Evolutionary conservation across 2,113 vertebrate genomes (phyloP), one percentile per base, ranked within the genome.

Genomic region (Oplegnathus fasciatus): DNA sequence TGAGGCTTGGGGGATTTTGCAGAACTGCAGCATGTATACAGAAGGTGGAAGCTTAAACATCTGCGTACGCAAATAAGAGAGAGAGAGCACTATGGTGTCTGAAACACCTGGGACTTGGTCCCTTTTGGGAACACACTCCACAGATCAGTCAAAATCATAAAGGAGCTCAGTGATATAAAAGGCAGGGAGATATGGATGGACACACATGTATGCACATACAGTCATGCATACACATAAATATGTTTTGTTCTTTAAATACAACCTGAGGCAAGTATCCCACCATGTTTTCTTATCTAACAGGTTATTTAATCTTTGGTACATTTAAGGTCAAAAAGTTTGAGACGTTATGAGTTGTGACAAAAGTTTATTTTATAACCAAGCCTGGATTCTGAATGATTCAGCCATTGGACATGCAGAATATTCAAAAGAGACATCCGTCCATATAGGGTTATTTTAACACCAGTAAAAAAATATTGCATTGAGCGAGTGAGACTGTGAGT

Each of bases 61-160:
- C 93, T 94, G 93, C 73, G 84, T 90, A 95, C 34, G 93, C 91
- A 95, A 95, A 95, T 94, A 70, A 86, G 68, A 71, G n/a, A 8
- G 80, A 92, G 79, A 91, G 50, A 52, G 55, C 60, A 44, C 50
- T 2, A 17, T 79, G 69, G 57, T 61, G 65, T 72, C 70, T 80
- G 75, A 91, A 78, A 83, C 93, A 94, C 87, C 94, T 94, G 94
- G 89, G 81, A 72, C 79, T 79, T 11, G 60, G 83, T 85, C 86
- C 70, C 76, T 91, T 76, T 82, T 86, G 87, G 81, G 85, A 90
- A 80, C 77, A 62, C 6, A 15, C 54, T 70, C 79, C 61, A 84
- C 79, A 84, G 46, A 71, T 55, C 48, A 86, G 69, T 48, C 74
- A 61, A 6, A 52, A 73, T 75, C 30, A 32, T 30, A 52, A 54